Evolutionary conservation across 2,113 vertebrate species (phyloP).

Genomic region (Acanthisitta chloris): DNA sequence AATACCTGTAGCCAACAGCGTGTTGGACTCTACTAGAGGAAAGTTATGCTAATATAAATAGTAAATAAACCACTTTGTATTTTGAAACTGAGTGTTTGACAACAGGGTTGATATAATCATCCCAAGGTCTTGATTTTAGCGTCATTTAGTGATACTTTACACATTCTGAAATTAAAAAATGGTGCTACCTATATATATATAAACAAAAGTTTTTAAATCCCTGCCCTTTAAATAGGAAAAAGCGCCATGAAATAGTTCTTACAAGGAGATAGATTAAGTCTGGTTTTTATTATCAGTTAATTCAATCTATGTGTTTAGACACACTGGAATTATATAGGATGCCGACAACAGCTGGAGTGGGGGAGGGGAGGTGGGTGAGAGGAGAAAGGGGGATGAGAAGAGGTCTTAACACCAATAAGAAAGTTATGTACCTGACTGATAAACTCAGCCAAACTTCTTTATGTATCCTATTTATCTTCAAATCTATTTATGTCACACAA

Average conservation of each 20-base stretch:
- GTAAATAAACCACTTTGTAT: not conserved
- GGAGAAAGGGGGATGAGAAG: not conserved
- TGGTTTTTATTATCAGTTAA: not conserved
- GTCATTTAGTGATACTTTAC: not conserved
- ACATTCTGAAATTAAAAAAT: not conserved
- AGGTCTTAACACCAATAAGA: not conserved
- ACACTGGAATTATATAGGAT: not conserved
- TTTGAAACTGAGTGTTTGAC: not conserved
- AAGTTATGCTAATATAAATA: not conserved
- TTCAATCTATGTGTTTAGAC: not conserved
- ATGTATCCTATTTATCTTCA: constrained; percentile 62
- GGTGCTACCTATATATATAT: not conserved
- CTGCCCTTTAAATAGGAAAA: not conserved
- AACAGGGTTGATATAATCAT: not conserved
- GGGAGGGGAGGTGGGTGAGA: not conserved
- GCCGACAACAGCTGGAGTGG: not conserved
- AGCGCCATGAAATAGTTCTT: not conserved
- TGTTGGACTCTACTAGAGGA: not conserved
- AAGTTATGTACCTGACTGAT: constrained; percentile 41
- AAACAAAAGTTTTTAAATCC: not conserved
- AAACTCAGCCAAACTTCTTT: constrained; percentile 1
- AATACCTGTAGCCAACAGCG: not conserved
- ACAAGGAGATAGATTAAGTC: not conserved
- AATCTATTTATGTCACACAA: constrained; percentile 69
- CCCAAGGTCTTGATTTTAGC: fast-evolving